phyloP scores from a whole-genome alignment of 64 coral and sea anemone genomes.

The Cladopsammia gracilis region DNA sequence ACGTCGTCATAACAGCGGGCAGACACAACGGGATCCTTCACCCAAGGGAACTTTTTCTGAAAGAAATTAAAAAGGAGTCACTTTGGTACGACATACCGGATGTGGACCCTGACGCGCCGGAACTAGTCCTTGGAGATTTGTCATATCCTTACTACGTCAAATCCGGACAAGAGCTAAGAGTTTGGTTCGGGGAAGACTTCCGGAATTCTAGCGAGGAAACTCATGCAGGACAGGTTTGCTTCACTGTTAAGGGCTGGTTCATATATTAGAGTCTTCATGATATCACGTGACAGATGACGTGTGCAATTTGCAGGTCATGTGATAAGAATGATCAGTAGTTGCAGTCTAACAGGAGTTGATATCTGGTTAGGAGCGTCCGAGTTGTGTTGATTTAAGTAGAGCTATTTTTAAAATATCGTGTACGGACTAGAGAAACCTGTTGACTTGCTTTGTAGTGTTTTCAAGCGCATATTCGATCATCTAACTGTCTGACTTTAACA shows the following conservation, averaged over 20 bases:
- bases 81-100: constrained; percentile 14
- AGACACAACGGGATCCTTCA: not conserved
- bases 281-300: not conserved
- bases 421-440: too few species aligned
- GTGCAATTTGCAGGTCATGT: too few species aligned
- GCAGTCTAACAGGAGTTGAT: too few species aligned
- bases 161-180: constrained; percentile 7
- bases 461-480: too few species aligned
- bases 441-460: too few species aligned
- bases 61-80: not conserved
- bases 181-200: constrained; percentile 12
- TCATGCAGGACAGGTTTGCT: not conserved
- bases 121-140: constrained; percentile 13
- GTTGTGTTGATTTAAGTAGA: too few species aligned
- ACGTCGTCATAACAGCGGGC: constrained; percentile 32
- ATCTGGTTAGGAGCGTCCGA: too few species aligned
- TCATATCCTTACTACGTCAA: constrained; percentile 19
- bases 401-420: too few species aligned
- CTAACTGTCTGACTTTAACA: too few species aligned
- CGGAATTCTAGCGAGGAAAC: not conserved
- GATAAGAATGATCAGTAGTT: too few species aligned
- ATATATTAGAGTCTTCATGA: not conserved
- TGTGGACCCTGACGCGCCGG: constrained; percentile 5
- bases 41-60: not conserved
- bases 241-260: not conserved